Evolutionary conservation across 37 sponge, comb jelly and placozoan genomes (phyloP), one percentile per base, ranked within the genome.

Genomic region (Spongia lamella): DNA sequence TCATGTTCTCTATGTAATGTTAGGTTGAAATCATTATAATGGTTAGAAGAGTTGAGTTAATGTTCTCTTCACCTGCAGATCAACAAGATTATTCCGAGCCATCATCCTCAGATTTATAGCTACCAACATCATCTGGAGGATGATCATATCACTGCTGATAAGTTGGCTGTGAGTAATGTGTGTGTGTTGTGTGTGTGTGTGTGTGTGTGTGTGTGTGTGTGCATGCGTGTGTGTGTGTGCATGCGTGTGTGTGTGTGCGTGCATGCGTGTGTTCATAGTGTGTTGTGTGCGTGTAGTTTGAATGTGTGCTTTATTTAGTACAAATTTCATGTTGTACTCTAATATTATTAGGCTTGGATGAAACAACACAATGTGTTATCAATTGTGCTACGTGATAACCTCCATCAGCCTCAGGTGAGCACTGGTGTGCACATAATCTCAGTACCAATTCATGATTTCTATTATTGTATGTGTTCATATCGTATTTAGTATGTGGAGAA

Each of bases 401-500:
- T 97, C 7, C 98, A 97, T 38, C 98, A 94, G 77, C 84, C 92
- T 22, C 92, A 83, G 53, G 77, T 76, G 33, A 14, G 51, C 47
- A 43, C 47, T 43, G n/a, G n/a, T n/a, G n/a, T n/a, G n/a, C n/a
- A n/a, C n/a, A n/a, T n/a, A n/a, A n/a, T n/a, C n/a, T n/a, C n/a
- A n/a, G n/a, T n/a, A n/a, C n/a, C n/a, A n/a, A n/a, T n/a, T n/a
- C n/a, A n/a, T n/a, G n/a, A n/a, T n/a, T n/a, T n/a, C n/a, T n/a
- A n/a, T n/a, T n/a, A n/a, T n/a, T n/a, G n/a, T n/a, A n/a, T n/a
- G n/a, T n/a, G n/a, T n/a, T n/a, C n/a, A n/a, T n/a, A n/a, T n/a
- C n/a, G n/a, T n/a, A n/a, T 3, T 25, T 71, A 95, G 84, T 97
- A 97, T 61, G 97, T 94, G 55, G 97, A 97, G 77, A 97, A 92